phyloP scores from a whole-genome alignment of 2,797 vertebrate species.

The Malacoctenus gilli region DNA sequence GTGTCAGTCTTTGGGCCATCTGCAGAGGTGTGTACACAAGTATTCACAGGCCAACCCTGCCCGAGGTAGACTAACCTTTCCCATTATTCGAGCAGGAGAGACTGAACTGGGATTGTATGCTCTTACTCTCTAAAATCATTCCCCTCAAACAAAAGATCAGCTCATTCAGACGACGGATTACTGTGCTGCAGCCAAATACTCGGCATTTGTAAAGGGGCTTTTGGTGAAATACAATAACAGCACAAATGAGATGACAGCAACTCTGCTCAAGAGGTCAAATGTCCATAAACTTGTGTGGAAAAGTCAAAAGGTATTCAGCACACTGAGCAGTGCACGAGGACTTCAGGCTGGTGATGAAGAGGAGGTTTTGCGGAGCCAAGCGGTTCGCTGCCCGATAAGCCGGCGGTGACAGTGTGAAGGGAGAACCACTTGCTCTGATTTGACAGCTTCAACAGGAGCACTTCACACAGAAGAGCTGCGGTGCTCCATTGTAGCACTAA shows the following conservation, averaged over 20 bases:
- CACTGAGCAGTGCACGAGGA: background rate
- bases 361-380: slow-evolving; percentile 11
- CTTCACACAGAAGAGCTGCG: too few relatives aligned
- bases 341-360: slow-evolving; percentile 20
- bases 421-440: too few relatives aligned
- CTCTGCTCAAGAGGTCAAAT: slow-evolving; percentile 5
- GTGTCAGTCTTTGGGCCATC: slow-evolving; percentile 41
- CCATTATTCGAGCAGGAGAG: slow-evolving; percentile 59
- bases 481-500: too few relatives aligned
- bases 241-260: slow-evolving; percentile 8
- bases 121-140: slow-evolving; percentile 35
- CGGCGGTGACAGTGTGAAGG: slow-evolving; percentile 20
- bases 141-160: slow-evolving; percentile 35
- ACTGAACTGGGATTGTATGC: slow-evolving; percentile 29
- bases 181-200: slow-evolving; percentile 28
- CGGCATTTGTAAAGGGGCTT: slow-evolving; percentile 25
- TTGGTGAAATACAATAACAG: background rate
- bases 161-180: slow-evolving; percentile 8
- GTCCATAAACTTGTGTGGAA: slow-evolving; percentile 1
- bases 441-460: too few relatives aligned
- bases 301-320: background rate
- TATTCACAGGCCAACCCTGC: slow-evolving; percentile 36
- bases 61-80: slow-evolving; percentile 36
- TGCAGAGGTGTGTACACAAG: slow-evolving; percentile 38
- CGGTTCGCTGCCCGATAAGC: slow-evolving; percentile 10